Evolutionary conservation across 2,113 vertebrate genomes (phyloP).

Genomic region (Coptodon rendalli): DNA sequence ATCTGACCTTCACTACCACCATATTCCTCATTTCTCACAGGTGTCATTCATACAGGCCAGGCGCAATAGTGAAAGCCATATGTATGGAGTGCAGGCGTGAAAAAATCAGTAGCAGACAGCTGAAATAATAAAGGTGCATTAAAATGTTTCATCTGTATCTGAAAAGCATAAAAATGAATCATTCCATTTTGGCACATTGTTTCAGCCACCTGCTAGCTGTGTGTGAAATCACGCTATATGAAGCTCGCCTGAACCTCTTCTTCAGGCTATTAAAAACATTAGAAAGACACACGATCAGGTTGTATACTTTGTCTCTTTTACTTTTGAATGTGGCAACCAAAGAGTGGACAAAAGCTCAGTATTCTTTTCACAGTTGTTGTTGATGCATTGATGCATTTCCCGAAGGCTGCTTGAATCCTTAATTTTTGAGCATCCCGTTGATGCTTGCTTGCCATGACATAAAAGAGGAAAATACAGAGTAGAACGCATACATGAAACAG

Average conservation of each 20-base stretch:
- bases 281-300: too few species aligned
- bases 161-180: neutral
- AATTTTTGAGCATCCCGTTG: neutral
- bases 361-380: neutral
- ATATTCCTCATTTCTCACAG: conserved; percentile 19
- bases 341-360: neutral
- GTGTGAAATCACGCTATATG: neutral
- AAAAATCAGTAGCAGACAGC: neutral
- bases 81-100: neutral
- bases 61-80: neutral
- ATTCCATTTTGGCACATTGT: neutral
- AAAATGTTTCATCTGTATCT: neutral
- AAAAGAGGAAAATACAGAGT: neutral
- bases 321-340: neutral
- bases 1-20: conserved; percentile 38
- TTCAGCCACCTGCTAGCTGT: neutral
- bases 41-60: conserved; percentile 13
- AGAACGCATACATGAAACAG: neutral
- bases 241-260: neutral
- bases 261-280: neutral
- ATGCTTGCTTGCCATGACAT: neutral
- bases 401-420: neutral
- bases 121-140: neutral
- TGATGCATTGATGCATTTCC: neutral
- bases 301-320: neutral